Evolutionary conservation across 2,113 vertebrate genomes (phyloP), one percentile per base, ranked within the genome.

Genomic region (Myocastor coypus): DNA sequence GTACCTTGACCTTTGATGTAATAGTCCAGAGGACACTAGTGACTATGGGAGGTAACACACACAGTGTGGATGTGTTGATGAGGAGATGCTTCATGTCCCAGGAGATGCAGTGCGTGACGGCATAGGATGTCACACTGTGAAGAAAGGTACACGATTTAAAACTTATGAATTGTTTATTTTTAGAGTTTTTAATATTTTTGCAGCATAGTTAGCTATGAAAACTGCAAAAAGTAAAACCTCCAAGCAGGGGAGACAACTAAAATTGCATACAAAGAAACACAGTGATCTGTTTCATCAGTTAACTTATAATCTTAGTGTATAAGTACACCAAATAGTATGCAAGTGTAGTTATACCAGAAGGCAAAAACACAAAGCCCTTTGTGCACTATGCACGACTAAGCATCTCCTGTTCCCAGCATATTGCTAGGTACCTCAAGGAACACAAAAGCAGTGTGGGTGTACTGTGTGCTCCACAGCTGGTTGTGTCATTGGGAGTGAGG

Each of bases 271-370:
- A 71, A 83, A 89, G 85, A 89, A 83, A 88, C 80, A n/a, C 77
- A 37, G 66, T 30, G 64, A 24, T 59, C 13, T 83, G 4, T 75
- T 93, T 24, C 14, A 80, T 61, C 55, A 73, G 1, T 90, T 46
- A 92, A 37, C 10, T 78, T 82, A 28, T 69, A 57, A 40, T 87
- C 77, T 84, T 92, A 46, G 61, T 30, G 19, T 89, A 59, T 66
- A 80, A 59, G 34, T 89, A 80, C 16, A 26, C 66, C 22, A 77
- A 85, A 71, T 4, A 89, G 90, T 82, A 66, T 86, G n/a, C 37
- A 83, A 19, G 11, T 61, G 7, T 57, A 42, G 66, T 61, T 68
- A 46, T 13, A 50, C 7, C 19, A 52, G 42, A 92, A 94, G 66
- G 69, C 30, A 59, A 28, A 82, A 66, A 57, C 55, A 83, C 5